Percentiles rank a stretch among this genome's conserved stretches.
Conservation (phyloP, 2,113 vertebrate genomes). For the Cyprinus carpio region DNA sequence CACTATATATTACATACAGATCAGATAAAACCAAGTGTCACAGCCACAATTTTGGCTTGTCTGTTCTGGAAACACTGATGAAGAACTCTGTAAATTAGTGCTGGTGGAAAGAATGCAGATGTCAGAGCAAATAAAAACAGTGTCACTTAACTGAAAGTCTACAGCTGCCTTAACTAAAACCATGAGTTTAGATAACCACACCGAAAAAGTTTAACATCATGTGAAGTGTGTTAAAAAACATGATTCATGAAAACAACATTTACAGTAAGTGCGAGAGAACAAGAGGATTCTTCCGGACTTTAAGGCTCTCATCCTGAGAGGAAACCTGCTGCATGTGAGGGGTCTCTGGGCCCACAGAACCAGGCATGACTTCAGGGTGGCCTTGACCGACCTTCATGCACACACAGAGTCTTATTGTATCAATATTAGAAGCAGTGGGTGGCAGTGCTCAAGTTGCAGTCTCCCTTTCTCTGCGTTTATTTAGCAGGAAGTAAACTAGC, state of each 20-base stretch:
- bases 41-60: not conserved
- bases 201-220: slow-evolving; percentile 1
- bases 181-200: slow-evolving; percentile 5
- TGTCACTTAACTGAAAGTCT: not conserved
- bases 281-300: not conserved
- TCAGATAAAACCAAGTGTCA: not conserved
- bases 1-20: not conserved
- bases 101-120: slow-evolving; percentile 26
- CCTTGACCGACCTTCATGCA: not conserved
- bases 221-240: slow-evolving; percentile 22
- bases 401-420: slow-evolving; percentile 33
- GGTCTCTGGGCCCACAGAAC: not conserved
- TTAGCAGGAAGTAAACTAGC: slow-evolving; percentile 6
- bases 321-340: not conserved
- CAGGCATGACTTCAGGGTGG: slow-evolving; percentile 39
- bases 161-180: slow-evolving; percentile 23
- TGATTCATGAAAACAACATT: slow-evolving; percentile 11
- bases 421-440: slow-evolving; percentile 32
- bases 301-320: not conserved
- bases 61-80: not conserved
- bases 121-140: slow-evolving; percentile 32
- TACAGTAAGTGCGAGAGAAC: not conserved
- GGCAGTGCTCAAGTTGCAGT: slow-evolving; percentile 15
- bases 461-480: not conserved
- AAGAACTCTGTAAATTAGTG: slow-evolving; percentile 6